A percentile compares a stretch with the other conserved stretches of the same genome.
phyloP scores from a whole-genome alignment of 1,140 invertebrate genomes.

The Drosophila nebulosa region DNA sequence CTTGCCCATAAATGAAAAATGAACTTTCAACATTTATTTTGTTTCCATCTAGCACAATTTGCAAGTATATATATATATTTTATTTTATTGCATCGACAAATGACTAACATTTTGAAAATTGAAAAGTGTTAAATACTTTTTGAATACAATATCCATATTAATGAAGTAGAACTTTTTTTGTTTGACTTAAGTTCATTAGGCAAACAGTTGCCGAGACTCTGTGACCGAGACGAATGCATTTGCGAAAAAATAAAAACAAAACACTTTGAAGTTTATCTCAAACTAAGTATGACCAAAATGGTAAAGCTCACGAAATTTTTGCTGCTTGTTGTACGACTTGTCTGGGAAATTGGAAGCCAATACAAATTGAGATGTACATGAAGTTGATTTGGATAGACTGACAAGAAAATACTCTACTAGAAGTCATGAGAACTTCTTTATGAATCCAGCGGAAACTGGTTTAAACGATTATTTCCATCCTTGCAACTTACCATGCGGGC shows the following conservation, averaged over 20 bases:
- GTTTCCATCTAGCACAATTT: not conserved
- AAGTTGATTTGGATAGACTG: too few species aligned
- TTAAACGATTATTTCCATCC: too few species aligned
- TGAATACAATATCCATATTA: not conserved
- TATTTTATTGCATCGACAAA: not conserved
- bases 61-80: not conserved
- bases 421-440: too few species aligned
- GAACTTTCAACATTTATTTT: conserved; percentile 32
- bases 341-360: not conserved
- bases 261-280: not conserved
- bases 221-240: not conserved
- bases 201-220: not conserved
- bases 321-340: not conserved
- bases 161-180: not conserved
- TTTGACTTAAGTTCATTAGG: not conserved
- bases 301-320: not conserved
- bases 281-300: not conserved
- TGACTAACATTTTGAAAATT: not conserved
- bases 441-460: too few species aligned
- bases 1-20: conserved; percentile 10
- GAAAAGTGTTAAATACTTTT: not conserved
- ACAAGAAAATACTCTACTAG: too few species aligned
- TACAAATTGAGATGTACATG: not conserved
- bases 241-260: not conserved
- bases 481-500: not conserved